Evolutionary conservation across 1,140 invertebrate genomes (phyloP).

Genomic region (Ptiloglossa arizonensis): DNA sequence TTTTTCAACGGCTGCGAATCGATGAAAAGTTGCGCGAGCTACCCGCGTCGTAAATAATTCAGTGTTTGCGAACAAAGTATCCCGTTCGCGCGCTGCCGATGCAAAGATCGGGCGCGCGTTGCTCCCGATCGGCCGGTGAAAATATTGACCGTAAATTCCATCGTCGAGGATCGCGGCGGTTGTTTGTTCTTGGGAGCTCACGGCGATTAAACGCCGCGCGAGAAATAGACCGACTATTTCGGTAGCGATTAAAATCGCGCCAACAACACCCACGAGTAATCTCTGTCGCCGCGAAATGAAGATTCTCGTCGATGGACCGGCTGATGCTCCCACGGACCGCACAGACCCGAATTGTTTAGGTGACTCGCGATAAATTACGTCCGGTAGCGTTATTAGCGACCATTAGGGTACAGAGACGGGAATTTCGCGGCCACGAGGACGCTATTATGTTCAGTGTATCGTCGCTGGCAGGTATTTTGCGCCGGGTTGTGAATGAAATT

Average conservation of each 20-base stretch:
- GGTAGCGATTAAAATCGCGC: constrained; percentile 7
- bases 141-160: constrained; percentile 35
- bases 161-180: not conserved
- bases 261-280: not conserved
- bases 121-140: constrained; percentile 5
- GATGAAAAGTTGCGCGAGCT: too few species aligned
- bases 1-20: too few species aligned
- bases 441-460: not conserved
- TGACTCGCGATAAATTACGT: not conserved
- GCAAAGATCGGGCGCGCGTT: not conserved
- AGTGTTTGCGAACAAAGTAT: constrained; percentile 26
- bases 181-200: constrained; percentile 33
- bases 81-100: not conserved
- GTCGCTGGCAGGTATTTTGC: constrained; percentile 6
- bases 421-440: too few species aligned
- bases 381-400: too few species aligned
- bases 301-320: not conserved
- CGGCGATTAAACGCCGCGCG: constrained; percentile 1
- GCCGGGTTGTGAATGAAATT: constrained; percentile 57
- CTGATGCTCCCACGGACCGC: too few species aligned
- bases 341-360: not conserved
- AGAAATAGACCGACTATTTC: constrained; percentile 39
- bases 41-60: constrained; percentile 21
- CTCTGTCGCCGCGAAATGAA: not conserved
- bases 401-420: too few species aligned